Evolutionary conservation across 92 coral and sea anemone genomes (phyloP).

Genomic region (Zoanthus sansibaricus): DNA sequence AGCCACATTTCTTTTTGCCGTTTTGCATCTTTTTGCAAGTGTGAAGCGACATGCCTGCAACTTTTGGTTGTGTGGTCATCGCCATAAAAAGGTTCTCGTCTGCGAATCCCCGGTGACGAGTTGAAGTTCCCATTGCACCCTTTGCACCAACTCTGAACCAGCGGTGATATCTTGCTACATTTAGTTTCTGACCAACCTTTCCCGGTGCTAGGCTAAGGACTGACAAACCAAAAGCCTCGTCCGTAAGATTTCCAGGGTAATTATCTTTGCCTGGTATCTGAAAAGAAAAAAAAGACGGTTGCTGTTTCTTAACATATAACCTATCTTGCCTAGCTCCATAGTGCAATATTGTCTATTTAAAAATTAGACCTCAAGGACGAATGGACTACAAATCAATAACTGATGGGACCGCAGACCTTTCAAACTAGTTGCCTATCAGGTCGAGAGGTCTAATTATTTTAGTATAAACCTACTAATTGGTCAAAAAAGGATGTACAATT

Average conservation of each 20-base stretch:
- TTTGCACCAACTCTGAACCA: constrained; percentile 79
- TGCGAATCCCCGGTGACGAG: constrained; percentile 88
- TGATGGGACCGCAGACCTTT: too few relatives aligned
- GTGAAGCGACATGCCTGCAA: constrained; percentile 77
- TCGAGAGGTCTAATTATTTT: too few relatives aligned
- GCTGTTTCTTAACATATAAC: too few relatives aligned
- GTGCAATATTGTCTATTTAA: too few relatives aligned
- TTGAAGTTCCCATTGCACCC: constrained; percentile 92
- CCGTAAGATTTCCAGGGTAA: constrained; percentile 77
- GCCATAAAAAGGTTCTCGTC: constrained; percentile 92
- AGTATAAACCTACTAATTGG: too few relatives aligned
- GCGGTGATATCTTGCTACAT: constrained; percentile 87
- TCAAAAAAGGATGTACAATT: too few relatives aligned
- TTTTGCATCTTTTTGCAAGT: constrained; percentile 43
- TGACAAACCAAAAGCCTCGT: constrained; percentile 75
- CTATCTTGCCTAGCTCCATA: too few relatives aligned
- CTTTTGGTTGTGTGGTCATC: constrained; percentile 88
- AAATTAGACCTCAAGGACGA: too few relatives aligned
- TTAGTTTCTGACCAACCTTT: constrained; percentile 56
- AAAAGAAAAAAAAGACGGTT: background rate
- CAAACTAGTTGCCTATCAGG: too few relatives aligned
- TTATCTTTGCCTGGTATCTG: constrained; percentile 89
- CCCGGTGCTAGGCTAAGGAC: constrained; percentile 78
- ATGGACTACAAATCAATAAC: too few relatives aligned
- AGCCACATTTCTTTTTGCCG: constrained; percentile 44